Percentiles rank a stretch among this genome's conserved stretches.
Evolutionary conservation across 2,113 vertebrate genomes (phyloP).

Genomic region (Epinephelus lanceolatus): DNA sequence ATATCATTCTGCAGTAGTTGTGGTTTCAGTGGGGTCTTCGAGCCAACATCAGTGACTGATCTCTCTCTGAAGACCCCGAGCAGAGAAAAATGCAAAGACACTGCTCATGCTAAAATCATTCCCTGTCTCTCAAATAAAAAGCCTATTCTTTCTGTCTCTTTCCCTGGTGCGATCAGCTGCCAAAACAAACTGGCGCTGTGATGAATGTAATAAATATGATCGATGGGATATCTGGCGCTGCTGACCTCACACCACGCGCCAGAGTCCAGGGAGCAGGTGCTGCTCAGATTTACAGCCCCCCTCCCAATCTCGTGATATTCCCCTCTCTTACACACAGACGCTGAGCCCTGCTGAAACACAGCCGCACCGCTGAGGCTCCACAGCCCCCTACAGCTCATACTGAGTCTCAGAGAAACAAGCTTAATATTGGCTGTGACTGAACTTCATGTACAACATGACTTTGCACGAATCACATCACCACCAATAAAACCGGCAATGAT

Average conservation of each 20-base stretch:
- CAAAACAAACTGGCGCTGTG: constrained; percentile 83
- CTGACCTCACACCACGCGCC: constrained; percentile 82
- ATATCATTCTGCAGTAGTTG: constrained; percentile 51
- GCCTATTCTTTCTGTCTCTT: constrained; percentile 51
- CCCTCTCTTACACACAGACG: constrained; percentile 49
- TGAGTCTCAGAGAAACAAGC: constrained; percentile 32
- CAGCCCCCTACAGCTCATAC: constrained; percentile 24
- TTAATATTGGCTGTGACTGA: constrained; percentile 40
- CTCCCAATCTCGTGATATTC: constrained; percentile 28
- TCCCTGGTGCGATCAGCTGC: constrained; percentile 76
- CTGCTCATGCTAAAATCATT: constrained; percentile 67
- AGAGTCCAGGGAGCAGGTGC: constrained; percentile 81
- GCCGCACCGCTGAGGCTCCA: constrained; percentile 27
- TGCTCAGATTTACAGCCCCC: constrained; percentile 77
- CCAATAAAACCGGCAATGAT: constrained; percentile 65
- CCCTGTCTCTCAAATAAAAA: constrained; percentile 62
- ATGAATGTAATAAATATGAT: constrained; percentile 84
- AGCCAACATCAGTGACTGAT: constrained; percentile 60
- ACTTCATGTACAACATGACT: constrained; percentile 48
- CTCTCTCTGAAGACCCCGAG: constrained; percentile 56
- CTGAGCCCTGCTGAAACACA: constrained; percentile 54
- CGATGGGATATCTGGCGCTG: constrained; percentile 76
- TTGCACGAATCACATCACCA: constrained; percentile 52
- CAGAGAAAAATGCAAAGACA: constrained; percentile 61
- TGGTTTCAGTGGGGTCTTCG: constrained; percentile 38